Evolutionary conservation across 37 sponge, comb jelly and placozoan species (phyloP).

Genomic region (Spongia lamella): DNA sequence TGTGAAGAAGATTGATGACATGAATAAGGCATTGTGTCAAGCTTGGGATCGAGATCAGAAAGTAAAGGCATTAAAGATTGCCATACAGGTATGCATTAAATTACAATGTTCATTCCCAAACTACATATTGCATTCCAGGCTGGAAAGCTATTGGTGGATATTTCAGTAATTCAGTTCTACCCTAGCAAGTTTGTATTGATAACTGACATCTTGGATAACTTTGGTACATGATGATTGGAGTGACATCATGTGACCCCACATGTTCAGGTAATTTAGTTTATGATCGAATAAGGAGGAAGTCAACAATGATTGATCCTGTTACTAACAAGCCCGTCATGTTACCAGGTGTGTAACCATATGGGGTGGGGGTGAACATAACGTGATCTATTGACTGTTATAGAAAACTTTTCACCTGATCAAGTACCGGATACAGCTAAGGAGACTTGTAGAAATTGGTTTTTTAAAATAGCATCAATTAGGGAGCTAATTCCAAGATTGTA

Average conservation of each 20-base stretch:
- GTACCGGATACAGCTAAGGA: constrained; percentile 95
- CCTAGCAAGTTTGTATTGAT: constrained; percentile 99
- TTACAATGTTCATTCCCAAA: neutral
- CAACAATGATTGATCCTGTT: constrained; percentile 44
- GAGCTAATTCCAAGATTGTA: constrained; percentile 95
- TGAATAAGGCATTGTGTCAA: constrained; percentile 62
- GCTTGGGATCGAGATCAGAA: constrained; percentile 96
- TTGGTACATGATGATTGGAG: constrained; percentile 62
- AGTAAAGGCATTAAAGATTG: constrained; percentile 95
- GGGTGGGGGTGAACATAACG: neutral
- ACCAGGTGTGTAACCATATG: constrained; percentile 52
- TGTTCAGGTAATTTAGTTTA: constrained; percentile 85
- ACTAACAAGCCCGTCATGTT: constrained; percentile 43
- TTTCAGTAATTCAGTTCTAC: constrained; percentile 92
- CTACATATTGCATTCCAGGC: constrained; percentile 48
- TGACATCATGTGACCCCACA: too few relatives aligned
- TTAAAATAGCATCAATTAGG: constrained; percentile 97
- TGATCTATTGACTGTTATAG: constrained; percentile 9
- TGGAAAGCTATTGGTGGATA: constrained; percentile 90
- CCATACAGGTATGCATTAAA: constrained; percentile 79
- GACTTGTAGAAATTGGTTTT: constrained; percentile 98
- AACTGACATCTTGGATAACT: constrained; percentile 94
- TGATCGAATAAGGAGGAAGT: constrained; percentile 87
- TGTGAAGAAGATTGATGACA: constrained; percentile 89
- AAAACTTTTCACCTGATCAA: constrained; percentile 86